Percentiles rank a stretch among this genome's conserved stretches.
Evolutionary conservation across 2,113 vertebrate genomes (phyloP).

Genomic region (Butorides virescens): DNA sequence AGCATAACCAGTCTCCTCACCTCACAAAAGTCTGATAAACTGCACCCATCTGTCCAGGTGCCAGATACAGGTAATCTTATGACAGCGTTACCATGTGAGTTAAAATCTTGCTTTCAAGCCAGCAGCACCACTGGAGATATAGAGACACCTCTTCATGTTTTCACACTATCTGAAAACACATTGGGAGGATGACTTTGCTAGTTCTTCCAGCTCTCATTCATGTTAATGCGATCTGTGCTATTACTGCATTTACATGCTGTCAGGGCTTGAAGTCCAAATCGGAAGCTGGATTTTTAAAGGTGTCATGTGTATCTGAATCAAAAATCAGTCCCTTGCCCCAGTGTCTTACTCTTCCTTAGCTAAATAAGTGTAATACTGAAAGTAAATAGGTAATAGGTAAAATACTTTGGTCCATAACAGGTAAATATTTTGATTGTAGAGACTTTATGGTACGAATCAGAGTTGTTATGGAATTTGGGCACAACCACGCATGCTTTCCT

Average conservation of each 20-base stretch:
- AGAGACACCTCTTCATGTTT: neutral
- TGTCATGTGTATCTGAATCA: neutral
- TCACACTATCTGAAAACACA: rapidly evolving
- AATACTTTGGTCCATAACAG: neutral
- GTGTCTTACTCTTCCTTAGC: neutral
- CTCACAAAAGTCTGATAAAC: neutral
- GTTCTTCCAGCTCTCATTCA: neutral
- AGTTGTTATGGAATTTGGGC: neutral
- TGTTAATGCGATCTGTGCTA: neutral
- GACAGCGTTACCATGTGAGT: neutral
- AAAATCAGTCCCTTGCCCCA: neutral
- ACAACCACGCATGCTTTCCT: neutral
- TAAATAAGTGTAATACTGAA: neutral
- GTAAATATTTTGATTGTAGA: neutral
- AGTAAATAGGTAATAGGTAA: neutral
- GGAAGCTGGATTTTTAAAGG: neutral
- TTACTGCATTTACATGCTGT: neutral
- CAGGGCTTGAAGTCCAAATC: rapidly evolving
- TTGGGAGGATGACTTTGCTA: neutral
- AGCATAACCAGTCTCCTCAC: neutral
- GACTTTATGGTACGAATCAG: neutral
- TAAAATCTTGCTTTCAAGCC: neutral
- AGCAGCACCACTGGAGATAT: rapidly evolving
- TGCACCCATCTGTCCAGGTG: neutral
- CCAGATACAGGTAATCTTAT: neutral